These are phyloP conservation scores for Drosophila phalerata DNA, from an alignment of 2,888 invertebrate genomes.

Conservation along the genomic window DNA sequence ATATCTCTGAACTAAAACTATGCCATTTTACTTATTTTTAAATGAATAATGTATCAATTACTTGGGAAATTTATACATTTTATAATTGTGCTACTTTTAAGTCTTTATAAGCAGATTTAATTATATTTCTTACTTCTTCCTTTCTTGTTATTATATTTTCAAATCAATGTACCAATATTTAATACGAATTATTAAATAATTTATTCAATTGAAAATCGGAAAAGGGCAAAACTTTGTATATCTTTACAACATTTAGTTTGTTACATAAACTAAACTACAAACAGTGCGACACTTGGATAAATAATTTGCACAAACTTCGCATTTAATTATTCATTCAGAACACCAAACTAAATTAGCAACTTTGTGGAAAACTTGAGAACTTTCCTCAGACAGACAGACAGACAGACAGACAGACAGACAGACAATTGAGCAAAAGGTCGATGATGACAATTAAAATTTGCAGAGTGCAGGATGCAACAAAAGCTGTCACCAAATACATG, in stretches of 20 bases:
- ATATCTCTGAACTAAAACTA: neutral
- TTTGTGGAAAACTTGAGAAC: slow-evolving; percentile 20
- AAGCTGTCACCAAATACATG: slow-evolving; percentile 2
- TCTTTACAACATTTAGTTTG: slow-evolving; percentile 11
- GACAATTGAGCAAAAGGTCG: slow-evolving; percentile 12
- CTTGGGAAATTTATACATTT: no score
- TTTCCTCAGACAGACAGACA: slow-evolving; percentile 14
- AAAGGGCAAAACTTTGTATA: slow-evolving; percentile 6
- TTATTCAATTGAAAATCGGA: neutral
- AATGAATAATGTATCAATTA: neutral
- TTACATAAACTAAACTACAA: slow-evolving; percentile 28
- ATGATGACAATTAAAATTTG: slow-evolving; percentile 13
- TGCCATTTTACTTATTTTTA: neutral
- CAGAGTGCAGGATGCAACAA: neutral
- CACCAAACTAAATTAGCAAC: slow-evolving; percentile 50
- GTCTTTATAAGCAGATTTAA: neutral
- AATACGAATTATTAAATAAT: neutral
- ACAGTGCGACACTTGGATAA: slow-evolving; percentile 32
- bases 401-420: slow-evolving; percentile 4
- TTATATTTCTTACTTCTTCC: no score
- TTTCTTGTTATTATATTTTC: no score
- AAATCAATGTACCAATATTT: no score
- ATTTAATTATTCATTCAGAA: slow-evolving; percentile 57
- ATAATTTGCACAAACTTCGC: slow-evolving; percentile 41
- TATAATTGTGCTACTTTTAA: no score